A percentile compares a stretch with the other conserved stretches of the same genome.
phyloP scores from a whole-genome alignment of 2,888 invertebrate species.

The Mystacides longicornis region DNA sequence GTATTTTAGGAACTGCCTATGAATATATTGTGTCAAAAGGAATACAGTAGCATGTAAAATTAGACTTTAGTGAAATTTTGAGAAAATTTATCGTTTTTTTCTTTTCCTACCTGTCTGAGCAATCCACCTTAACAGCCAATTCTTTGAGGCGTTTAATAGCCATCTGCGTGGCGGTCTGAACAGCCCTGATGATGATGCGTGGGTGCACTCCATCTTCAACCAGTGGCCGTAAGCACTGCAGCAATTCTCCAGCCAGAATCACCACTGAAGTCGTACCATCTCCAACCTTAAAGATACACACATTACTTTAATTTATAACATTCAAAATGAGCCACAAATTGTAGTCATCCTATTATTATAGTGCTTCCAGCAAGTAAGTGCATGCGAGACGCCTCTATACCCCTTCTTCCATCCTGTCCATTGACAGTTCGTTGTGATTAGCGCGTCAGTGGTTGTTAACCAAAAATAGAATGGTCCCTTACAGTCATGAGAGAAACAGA shows the following conservation, averaged over 20 bases:
- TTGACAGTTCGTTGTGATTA: too few relatives aligned
- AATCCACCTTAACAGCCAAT: conserved; percentile 72
- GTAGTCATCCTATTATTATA: neutral
- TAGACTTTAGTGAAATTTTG: neutral
- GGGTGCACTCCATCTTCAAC: conserved; percentile 96
- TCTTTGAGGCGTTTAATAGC: conserved; percentile 76
- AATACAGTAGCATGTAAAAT: too few relatives aligned
- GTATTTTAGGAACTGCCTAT: too few relatives aligned
- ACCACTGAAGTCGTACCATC: conserved; percentile 99
- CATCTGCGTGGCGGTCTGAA: conserved; percentile 75
- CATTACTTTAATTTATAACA: neutral
- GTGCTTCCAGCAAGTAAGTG: too few relatives aligned
- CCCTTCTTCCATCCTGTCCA: too few relatives aligned
- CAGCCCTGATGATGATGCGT: conserved; percentile 82
- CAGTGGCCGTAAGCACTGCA: conserved; percentile 90
- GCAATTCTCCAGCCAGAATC: conserved; percentile 87
- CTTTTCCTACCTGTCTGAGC: conserved; percentile 28
- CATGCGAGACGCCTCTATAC: too few relatives aligned
- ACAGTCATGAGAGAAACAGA: too few relatives aligned
- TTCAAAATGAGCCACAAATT: neutral
- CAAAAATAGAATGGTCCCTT: too few relatives aligned
- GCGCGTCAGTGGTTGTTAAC: too few relatives aligned
- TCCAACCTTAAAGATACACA: conserved; percentile 64
- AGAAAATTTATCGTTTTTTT: too few relatives aligned
- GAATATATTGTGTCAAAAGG: too few relatives aligned